Evolutionary conservation across 2,888 invertebrate species (phyloP), one percentile per base, ranked within the genome.

Genomic region (Calephelis perditalis): DNA sequence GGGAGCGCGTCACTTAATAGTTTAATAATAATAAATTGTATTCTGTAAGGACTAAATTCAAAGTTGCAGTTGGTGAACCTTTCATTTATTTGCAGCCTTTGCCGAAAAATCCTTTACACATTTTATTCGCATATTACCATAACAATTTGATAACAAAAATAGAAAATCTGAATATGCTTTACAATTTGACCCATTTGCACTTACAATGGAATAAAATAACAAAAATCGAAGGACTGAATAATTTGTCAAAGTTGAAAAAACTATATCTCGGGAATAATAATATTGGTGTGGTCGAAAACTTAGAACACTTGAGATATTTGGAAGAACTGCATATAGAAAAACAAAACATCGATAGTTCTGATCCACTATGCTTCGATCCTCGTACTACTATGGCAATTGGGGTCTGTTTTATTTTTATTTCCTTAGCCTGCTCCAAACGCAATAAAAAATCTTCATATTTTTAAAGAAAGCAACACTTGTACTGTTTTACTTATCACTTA

Each of bases 121-220:
- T 96, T 54, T 88, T 92, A 26, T 92, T 94, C 67, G 89, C 95
- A 15, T 97, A 95, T 82, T 91, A 96, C 49, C 97, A 96, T 74
- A 95, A 95, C 73, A 98, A 98, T 78, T 92, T 92, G 70, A 94
- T 98, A 67, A 81, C 91, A 1, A 93, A 93, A 76, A 93, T 98
- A 35, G 92, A 95, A 76, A 95, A 96, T 71, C 75, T 98, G 7
- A 88, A 93, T 57, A 79, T 86, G 36, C 85, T 96, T 5, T 86
- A 81, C 57, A 93, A 94, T 69, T 79, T 96, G 52, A 94, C 93
- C 1, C 92, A 95, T 68, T 83, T 95, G 56, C 96, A 93, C 78
- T 78, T 95, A 12, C 96, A 95, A 81, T 95, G 94, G 86, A 97
- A 97, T 75, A 93, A 93, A 75, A 94, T 97, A 65, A 85, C 83